Evolutionary conservation across 2,113 vertebrate species (phyloP), one percentile per base, ranked within the genome.

Genomic region (Kobus ellipsiprymnus): DNA sequence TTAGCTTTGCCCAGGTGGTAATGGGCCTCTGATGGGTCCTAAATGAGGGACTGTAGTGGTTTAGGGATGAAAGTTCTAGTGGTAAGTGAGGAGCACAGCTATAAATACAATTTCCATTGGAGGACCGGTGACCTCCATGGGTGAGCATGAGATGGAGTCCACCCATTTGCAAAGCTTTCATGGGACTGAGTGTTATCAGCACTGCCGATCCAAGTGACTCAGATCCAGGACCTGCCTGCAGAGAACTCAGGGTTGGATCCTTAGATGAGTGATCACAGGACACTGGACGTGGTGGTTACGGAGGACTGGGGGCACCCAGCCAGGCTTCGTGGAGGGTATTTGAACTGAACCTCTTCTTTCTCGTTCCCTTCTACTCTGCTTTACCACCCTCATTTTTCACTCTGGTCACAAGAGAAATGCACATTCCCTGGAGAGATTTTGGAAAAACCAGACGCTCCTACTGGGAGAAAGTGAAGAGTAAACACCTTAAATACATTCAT

Each of bases 261-360:
- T 1, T 59, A 46, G 92, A 50, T 6, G 10, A 46, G 52, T 13
- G 27, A 15, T 40, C 30, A 0, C 25, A 30, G 55, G 64, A 78
- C 44, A 12, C 27, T 9, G 15, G 29, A 7, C 2, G 2, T 10
- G n/a, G 2, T 10, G n/a, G 10, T n/a, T n/a, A 1, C 83, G 16
- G 16, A 64, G 80, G 74, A 23, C 55, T 33, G 5, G 21, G 44
- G 90, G 17, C 62, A n/a, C 25, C 36, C 2, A 21, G 54, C 71
- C 17, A 27, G 25, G 74, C 94, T 91, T 50, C 17, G 0, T 30
- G 59, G n/a, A 36, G 13, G 25, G 36, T 50, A 30, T 88, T 29
- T 88, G 44, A 78, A 48, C 67, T n/a, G 67, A 44, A 19, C 12
- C 64, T 64, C 57, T 67, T 86, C 71, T 44, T 60, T 60, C 83